phyloP scores from a whole-genome alignment of 2,113 vertebrate species.

The Oreochromis aureus region DNA sequence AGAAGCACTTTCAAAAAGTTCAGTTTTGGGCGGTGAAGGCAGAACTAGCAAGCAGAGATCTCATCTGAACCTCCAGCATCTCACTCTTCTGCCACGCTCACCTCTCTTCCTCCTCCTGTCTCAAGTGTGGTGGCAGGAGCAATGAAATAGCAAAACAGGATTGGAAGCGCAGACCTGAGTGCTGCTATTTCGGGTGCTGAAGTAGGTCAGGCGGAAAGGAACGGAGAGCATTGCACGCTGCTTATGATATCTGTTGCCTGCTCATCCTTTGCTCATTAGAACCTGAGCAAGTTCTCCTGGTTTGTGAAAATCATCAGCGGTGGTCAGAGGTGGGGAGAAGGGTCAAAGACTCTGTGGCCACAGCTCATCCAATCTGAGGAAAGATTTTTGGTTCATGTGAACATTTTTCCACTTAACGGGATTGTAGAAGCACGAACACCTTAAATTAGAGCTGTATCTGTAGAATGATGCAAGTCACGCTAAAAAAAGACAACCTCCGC shows the following conservation, averaged over 20 bases:
- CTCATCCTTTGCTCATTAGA: slow-evolving; percentile 11
- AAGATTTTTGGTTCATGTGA: slow-evolving; percentile 23
- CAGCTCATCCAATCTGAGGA: slow-evolving; percentile 52
- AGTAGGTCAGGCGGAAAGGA: slow-evolving; percentile 85
- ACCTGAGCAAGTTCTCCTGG: slow-evolving; percentile 20
- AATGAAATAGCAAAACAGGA: slow-evolving; percentile 82
- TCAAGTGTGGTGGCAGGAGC: slow-evolving; percentile 50
- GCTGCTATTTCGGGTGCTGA: slow-evolving; percentile 89
- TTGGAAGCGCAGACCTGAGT: slow-evolving; percentile 84
- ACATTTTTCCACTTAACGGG: neutral
- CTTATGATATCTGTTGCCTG: slow-evolving; percentile 53
- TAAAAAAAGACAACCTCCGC: neutral
- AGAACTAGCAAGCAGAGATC: neutral
- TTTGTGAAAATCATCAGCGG: slow-evolving; percentile 11
- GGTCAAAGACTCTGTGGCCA: slow-evolving; percentile 24
- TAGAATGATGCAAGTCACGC: neutral
- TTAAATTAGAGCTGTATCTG: neutral
- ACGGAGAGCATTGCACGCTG: slow-evolving; percentile 52
- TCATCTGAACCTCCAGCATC: neutral
- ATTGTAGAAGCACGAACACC: neutral
- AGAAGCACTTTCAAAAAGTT: neutral
- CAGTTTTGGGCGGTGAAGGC: neutral
- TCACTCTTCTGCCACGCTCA: neutral
- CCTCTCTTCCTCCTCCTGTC: slow-evolving; percentile 23
- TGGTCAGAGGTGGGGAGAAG: slow-evolving; percentile 22